Evolutionary conservation across 2,113 vertebrate genomes (phyloP), one percentile per base, ranked within the genome.

Genomic region (Calidris pygmaea): DNA sequence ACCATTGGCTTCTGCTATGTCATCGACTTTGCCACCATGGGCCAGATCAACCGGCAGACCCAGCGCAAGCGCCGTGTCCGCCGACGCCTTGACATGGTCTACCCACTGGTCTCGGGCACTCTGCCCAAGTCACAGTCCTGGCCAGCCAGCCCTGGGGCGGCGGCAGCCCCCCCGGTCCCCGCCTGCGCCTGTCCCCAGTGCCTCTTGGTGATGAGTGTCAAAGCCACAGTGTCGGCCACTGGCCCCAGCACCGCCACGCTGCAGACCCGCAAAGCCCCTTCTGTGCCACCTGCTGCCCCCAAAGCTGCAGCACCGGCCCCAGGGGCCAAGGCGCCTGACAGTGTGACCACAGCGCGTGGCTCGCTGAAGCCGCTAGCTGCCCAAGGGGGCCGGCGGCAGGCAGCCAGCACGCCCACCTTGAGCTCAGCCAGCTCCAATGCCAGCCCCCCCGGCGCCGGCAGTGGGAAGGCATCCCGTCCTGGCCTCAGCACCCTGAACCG

Each of bases 171-270:
- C 55, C 97, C 97, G 6, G 83, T 97, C 75, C 47, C 98, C 5
- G 93, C 98, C 37, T 99, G 99, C 63, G 96, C 98, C 92, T 99
- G 99, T 87, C 99, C 99, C 43, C 99, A 99, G 97, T 99, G 99
- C 95, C 98, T 99, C 96, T 97, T 99, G 92, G 99, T 99, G 90
- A 98, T 98, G 53, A 99, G 98, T 0, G 98, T 99, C 87, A 99
- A 99, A 97, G 96, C 97, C 37, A 89, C 90, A 0, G 95, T 97
- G 62, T 79, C 95, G 1, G 74, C 95, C 0, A 35, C 95, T 3
- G 82, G 95, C 65, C 22, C 79, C 0, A 72, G 96, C 17, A 77
- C 98, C 8, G 97, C 97, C 48, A 96, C 98, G 48, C 90, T 96
- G 97, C 98, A 97, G 43, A 68, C 85, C 18, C 97, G 97, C 65